Conservation (phyloP, 2,888 invertebrate species). For the Clostera curtula region DNA sequence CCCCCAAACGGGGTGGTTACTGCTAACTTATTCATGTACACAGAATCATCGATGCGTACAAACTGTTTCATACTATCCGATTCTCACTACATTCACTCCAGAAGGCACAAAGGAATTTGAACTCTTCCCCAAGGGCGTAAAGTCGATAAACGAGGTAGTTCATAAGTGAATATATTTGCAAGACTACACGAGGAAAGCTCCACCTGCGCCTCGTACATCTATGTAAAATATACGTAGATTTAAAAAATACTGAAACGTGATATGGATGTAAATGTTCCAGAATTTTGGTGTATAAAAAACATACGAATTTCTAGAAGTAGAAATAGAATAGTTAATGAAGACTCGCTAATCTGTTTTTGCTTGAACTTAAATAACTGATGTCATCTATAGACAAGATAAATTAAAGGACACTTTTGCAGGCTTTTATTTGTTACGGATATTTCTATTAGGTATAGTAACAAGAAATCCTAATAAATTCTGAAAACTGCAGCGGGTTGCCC, state of each 20-base stretch:
- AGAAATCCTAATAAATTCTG: too few relatives aligned
- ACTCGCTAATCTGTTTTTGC: too few relatives aligned
- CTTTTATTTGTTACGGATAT: too few relatives aligned
- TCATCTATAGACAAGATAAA: too few relatives aligned
- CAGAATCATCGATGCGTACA: conserved; percentile 36
- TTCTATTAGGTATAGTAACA: too few relatives aligned
- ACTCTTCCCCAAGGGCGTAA: conserved; percentile 15
- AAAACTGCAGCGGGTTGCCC: too few relatives aligned
- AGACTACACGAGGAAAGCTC: conserved; percentile 21
- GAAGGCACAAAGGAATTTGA: conserved; percentile 10
- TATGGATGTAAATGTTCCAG: conserved; percentile 15
- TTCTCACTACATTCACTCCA: conserved; percentile 15
- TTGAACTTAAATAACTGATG: too few relatives aligned
- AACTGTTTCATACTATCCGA: conserved; percentile 34
- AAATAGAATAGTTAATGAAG: too few relatives aligned
- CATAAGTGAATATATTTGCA: conserved; percentile 19
- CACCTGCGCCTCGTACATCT: conserved; percentile 38
- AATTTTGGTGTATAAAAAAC: conserved; percentile 3
- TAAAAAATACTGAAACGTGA: conserved; percentile 30
- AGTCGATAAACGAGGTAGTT: conserved; percentile 11
- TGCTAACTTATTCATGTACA: conserved; percentile 39
- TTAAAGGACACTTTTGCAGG: too few relatives aligned
- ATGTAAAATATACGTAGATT: conserved; percentile 32
- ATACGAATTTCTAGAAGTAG: neutral
- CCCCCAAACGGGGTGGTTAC: conserved; percentile 26